Conservation (phyloP, 2,888 invertebrate species). For the Atethmia centrago region DNA sequence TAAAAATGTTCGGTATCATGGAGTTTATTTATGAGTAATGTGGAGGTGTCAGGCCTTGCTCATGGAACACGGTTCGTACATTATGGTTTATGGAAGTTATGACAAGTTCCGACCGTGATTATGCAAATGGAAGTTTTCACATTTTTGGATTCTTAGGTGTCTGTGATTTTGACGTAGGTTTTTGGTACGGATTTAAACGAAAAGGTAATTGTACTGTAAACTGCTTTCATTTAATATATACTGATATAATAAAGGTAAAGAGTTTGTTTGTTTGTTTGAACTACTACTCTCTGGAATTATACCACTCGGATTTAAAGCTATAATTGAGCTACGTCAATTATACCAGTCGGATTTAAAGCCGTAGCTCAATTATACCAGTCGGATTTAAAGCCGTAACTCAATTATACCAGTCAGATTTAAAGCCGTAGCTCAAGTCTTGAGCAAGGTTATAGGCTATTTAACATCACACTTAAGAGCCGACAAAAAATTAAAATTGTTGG, state of each 20-base stretch:
- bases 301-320: too few relatives aligned
- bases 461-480: not conserved
- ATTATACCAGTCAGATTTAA: not conserved
- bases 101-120: conserved; percentile 55
- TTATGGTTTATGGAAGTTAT: conserved; percentile 54
- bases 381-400: too few relatives aligned
- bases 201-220: not conserved
- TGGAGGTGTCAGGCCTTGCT: conserved; percentile 35
- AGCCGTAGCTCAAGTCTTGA: not conserved
- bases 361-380: too few relatives aligned
- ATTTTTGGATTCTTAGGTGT: conserved; percentile 31
- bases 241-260: not conserved
- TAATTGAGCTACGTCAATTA: too few relatives aligned
- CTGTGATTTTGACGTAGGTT: conserved; percentile 8
- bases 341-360: too few relatives aligned
- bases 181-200: not conserved
- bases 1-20: conserved; percentile 54
- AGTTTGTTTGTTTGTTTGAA: not conserved
- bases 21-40: conserved; percentile 56
- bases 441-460: not conserved
- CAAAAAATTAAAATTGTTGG: not conserved
- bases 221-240: not conserved
- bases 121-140: conserved; percentile 49
- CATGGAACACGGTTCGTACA: conserved; percentile 54
- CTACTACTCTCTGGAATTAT: not conserved